These are phyloP conservation scores for Sorex maritimensis DNA, from an alignment of 2,797 vertebrate species.

Conservation along the genomic window DNA sequence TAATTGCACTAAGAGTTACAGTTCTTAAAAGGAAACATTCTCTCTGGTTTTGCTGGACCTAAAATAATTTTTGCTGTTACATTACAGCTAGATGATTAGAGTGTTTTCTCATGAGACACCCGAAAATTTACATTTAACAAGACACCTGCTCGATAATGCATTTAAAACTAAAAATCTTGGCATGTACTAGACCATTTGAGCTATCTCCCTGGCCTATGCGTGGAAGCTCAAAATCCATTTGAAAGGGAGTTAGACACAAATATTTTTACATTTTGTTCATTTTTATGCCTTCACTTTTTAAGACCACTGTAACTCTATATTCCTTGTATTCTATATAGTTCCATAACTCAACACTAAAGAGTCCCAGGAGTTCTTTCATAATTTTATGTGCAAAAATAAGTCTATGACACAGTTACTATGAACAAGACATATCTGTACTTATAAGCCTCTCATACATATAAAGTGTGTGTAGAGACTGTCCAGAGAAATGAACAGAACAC, in stretches of 20 bases:
- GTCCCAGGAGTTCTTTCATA: slow-evolving; percentile 39
- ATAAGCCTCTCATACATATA: slow-evolving; percentile 24
- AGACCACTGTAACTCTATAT: background rate
- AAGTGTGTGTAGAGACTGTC: background rate
- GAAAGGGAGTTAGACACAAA: slow-evolving; percentile 22
- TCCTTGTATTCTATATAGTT: slow-evolving; percentile 38
- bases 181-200: background rate
- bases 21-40: background rate
- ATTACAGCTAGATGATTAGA: background rate
- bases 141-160: background rate
- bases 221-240: too few species aligned
- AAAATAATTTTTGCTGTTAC: slow-evolving; percentile 46
- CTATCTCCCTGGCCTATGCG: too few species aligned
- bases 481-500: background rate
- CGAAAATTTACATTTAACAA: slow-evolving; percentile 13
- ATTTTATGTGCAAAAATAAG: slow-evolving; percentile 68
- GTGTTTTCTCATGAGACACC: slow-evolving; percentile 41
- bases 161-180: slow-evolving; percentile 53
- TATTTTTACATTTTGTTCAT: slow-evolving; percentile 40
- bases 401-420: background rate
- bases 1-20: background rate
- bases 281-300: slow-evolving; percentile 34
- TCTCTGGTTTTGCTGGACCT: slow-evolving; percentile 59
- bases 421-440: slow-evolving; percentile 16
- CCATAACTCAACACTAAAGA: slow-evolving; percentile 57